Base-by-base conservation (phyloP, 2,113 vertebrate species). In the Calypte anna region DNA sequence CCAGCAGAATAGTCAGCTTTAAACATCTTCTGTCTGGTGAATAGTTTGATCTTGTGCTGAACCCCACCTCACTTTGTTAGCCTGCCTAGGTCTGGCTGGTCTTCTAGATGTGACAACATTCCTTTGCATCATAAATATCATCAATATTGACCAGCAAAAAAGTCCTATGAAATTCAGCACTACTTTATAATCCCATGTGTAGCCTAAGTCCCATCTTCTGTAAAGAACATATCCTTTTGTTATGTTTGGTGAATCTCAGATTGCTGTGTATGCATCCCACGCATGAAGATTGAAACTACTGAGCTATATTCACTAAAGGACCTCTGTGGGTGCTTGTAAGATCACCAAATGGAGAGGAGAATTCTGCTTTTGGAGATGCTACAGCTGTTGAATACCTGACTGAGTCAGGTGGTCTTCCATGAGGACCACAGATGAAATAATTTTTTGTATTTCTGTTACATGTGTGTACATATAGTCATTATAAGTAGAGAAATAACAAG, bases 111-210 rank as follows among this genome's bases (percentile, higher is more conserved):
- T 53, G 33, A 78, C 43, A 4, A 28, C 67, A 24, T 40, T 66
- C 36, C 16, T 30, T 79, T 91, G n/a, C 16, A 21, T 50, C 28
- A 73, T 25, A 53, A 64, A 3, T 0, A 0, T 8, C 3, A 33
- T 16, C 21, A 14, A 64, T 11, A 63, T 4, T 0, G 2, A 48
- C 22, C 25, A 58, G 7, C 14, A 90, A 72, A 82, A 43, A 7
- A n/a, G 11, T 13, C 27, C 55, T 53, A 20, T 51, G 25, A 68
- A 91, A 79, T 63, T 36, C 54, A 84, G 6, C 23, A 40, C 18
- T 6, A 8, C 44, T 36, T 74, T 33, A 57, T 40, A 67, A 70
- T 61, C 4, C 10, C 4, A 55, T 3, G 0, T 12, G n/a, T 21
- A 44, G 13, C 19, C 12, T 36, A 53, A 80, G 10, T 69, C 4